phyloP scores from a whole-genome alignment of 2,888 invertebrate genomes.

The Ormyrus rosae region DNA sequence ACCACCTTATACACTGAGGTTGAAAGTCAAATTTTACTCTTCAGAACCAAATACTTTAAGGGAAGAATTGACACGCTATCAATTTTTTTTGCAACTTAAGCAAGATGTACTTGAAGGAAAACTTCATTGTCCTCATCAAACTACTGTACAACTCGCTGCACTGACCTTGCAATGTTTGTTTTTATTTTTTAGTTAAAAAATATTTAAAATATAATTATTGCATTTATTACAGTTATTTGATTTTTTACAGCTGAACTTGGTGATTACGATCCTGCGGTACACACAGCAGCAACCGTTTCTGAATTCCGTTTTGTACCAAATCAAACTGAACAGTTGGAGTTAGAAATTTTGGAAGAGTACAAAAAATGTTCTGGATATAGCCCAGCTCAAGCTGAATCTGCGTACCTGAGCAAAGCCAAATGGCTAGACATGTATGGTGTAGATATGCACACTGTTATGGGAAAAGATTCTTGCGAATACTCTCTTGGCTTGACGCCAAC shows the following conservation, averaged over 20 bases:
- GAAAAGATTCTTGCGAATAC: constrained; percentile 97
- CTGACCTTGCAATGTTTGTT: constrained; percentile 91
- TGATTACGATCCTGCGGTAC: constrained; percentile 93
- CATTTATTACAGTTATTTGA: not conserved
- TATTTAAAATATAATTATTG: not conserved
- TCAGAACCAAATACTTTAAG: constrained; percentile 97
- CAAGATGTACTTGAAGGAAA: constrained; percentile 95
- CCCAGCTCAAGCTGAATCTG: constrained; percentile 96
- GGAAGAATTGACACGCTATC: constrained; percentile 98
- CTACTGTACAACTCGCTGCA: constrained; percentile 93
- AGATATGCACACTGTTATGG: constrained; percentile 97
- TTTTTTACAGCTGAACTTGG: constrained; percentile 90
- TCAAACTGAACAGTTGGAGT: constrained; percentile 97
- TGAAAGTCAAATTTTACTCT: constrained; percentile 99
- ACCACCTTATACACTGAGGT: constrained; percentile 95
- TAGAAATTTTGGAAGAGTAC: constrained; percentile 94
- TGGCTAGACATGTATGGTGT: constrained; percentile 99
- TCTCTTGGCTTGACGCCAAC: constrained; percentile 97
- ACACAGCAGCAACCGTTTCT: constrained; percentile 97
- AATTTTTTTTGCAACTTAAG: constrained; percentile 98
- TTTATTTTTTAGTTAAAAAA: not conserved
- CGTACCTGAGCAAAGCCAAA: constrained; percentile 96
- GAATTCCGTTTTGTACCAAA: constrained; percentile 98
- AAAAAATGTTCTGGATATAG: constrained; percentile 90
- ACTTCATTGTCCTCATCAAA: constrained; percentile 91